These are phyloP conservation scores for Drosophila ezoana DNA, from an alignment of 2,888 invertebrate genomes.

Conservation along the genomic window DNA sequence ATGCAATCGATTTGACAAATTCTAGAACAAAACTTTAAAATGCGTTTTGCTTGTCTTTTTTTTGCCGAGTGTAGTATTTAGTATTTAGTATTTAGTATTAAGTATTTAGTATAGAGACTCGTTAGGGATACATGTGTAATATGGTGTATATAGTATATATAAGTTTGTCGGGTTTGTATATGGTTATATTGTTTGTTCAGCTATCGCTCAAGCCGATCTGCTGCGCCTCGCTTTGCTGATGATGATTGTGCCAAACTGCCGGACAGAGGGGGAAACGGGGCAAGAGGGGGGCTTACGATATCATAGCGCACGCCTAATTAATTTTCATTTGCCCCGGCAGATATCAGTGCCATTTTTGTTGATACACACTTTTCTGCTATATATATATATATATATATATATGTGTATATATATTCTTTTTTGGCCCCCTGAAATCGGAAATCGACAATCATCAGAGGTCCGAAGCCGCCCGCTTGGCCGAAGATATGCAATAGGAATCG, in stretches of 20 bases:
- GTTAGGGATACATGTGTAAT: slow-evolving; percentile 9
- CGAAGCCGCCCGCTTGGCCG: slow-evolving; percentile 10
- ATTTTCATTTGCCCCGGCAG: slow-evolving; percentile 56
- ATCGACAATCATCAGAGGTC: slow-evolving; percentile 50
- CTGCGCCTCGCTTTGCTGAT: slow-evolving; percentile 49
- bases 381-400: no score
- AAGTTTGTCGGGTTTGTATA: slow-evolving; percentile 11
- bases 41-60: neutral
- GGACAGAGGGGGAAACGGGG: neutral
- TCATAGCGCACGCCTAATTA: slow-evolving; percentile 61
- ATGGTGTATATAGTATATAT: neutral
- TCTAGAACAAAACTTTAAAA: no score
- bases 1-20: neutral
- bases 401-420: neutral
- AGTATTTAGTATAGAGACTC: neutral
- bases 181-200: slow-evolving; percentile 43
- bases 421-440: slow-evolving; percentile 44
- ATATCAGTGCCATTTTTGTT: slow-evolving; percentile 53
- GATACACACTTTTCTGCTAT: no score
- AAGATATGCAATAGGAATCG: slow-evolving; percentile 56
- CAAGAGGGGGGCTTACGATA: slow-evolving; percentile 17
- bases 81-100: neutral
- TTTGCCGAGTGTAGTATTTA: slow-evolving; percentile 4
- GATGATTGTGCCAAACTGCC: slow-evolving; percentile 56
- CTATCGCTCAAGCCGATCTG: slow-evolving; percentile 44